Base-by-base conservation (phyloP, 2,797 vertebrate species). In the Platyrinchus mystaceus region DNA sequence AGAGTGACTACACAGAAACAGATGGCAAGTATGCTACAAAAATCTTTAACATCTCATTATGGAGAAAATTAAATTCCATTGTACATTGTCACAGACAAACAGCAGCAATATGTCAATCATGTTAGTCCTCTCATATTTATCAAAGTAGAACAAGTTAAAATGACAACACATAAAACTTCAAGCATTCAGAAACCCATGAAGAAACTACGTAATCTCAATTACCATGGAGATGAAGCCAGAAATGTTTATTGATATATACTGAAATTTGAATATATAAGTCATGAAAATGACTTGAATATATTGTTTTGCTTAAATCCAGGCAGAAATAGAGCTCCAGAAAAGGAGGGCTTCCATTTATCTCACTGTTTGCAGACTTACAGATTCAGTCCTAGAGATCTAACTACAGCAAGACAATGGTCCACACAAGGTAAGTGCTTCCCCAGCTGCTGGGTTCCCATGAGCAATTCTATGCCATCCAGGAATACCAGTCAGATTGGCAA, bases 141-240 rank as follows among this genome's bases (percentile, higher is more conserved):
- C 93, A 84, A 94, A 89, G 73, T 12, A 69, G 89, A 95, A 94
- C 95, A 91, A 94, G 91, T 74, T 77, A 70, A 90, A 94, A 74
- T 34, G 71, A 79, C 89, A 95, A 53, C 60, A 46, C 13, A 39
- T 44, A 79, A 9, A 87, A 89, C 39, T 76, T 52, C 26, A 50
- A 90, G 56, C 52, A 50, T 63, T 82, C 67, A 89, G 81, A 87
- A 92, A 87, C 16, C 47, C 28, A 66, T 58, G 69, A 78, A 90
- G 49, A 82, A 85, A 55, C 39, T 27, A 74, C 2, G 44, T 60
- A 49, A 81, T 78, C 62, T 70, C 76, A 85, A 83, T 90, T 88
- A 91, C 44, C 6, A 44, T 5, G 13, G 32, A 88, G 60, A 91
- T 83, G 26, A 80, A 68, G 34, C 44, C 39, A 74, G 76, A 68